phyloP scores from a whole-genome alignment of 1,140 invertebrate species.

The Caenorhabditis latens region DNA sequence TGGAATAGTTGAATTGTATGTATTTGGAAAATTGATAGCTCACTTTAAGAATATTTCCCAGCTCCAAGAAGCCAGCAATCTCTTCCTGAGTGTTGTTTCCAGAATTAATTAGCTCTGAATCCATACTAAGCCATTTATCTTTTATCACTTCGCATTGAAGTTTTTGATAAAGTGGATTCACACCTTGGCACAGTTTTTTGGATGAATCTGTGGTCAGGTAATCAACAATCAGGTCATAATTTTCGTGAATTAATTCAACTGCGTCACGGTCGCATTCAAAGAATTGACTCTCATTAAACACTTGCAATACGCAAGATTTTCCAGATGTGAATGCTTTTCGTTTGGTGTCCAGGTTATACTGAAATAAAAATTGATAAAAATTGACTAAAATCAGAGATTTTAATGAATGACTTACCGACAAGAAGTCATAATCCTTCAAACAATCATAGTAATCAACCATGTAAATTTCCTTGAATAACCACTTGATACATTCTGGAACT shows the following conservation, averaged over 20 bases:
- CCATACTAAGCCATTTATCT: too few species aligned
- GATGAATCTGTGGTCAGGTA: too few species aligned
- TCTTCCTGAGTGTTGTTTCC: too few species aligned
- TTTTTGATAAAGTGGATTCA: too few species aligned
- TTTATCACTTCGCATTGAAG: too few species aligned
- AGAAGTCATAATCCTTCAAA: neutral
- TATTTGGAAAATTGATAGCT: too few species aligned
- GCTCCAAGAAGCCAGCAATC: too few species aligned
- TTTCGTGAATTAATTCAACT: neutral
- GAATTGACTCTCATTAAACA: neutral
- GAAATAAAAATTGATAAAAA: neutral
- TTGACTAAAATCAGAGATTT: neutral
- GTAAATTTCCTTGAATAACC: neutral
- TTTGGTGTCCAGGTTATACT: neutral
- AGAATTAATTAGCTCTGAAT: too few species aligned
- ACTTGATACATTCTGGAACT: neutral
- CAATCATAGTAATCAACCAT: constrained; percentile 3
- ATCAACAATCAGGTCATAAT: neutral
- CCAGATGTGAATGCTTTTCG: neutral
- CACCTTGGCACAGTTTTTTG: too few species aligned
- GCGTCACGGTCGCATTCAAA: neutral
- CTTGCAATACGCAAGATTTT: neutral
- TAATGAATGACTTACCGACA: neutral
- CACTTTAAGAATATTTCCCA: neutral
- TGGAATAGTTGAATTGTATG: too few species aligned